phyloP scores from a whole-genome alignment of 2,888 invertebrate species.

The Euphydryas editha region DNA sequence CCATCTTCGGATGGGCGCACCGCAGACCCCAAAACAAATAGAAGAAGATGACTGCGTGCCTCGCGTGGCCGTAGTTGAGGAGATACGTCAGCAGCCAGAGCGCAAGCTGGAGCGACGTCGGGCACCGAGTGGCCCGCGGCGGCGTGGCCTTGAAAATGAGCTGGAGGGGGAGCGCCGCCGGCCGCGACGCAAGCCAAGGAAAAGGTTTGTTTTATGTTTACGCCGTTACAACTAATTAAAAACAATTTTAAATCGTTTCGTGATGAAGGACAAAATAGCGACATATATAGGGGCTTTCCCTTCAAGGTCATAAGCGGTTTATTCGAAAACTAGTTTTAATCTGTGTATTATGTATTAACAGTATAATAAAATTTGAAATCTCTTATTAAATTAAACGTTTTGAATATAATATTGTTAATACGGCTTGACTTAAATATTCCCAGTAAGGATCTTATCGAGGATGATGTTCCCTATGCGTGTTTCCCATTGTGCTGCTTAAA shows the following conservation, averaged over 20 bases:
- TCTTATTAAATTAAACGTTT: neutral
- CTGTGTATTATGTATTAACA: neutral
- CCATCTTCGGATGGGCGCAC: conserved; percentile 81
- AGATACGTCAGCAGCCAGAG: conserved; percentile 55
- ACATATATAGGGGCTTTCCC: neutral
- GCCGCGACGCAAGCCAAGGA: conserved; percentile 63
- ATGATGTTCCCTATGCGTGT: neutral
- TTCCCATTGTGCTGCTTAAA: neutral
- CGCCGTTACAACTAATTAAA: neutral
- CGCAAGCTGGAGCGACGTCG: conserved; percentile 69
- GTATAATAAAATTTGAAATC: neutral
- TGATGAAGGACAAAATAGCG: neutral
- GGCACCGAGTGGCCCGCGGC: conserved; percentile 61
- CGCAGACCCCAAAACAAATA: conserved; percentile 76
- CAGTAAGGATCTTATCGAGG: neutral
- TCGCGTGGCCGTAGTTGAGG: conserved; percentile 66
- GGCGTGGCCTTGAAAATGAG: conserved; percentile 69
- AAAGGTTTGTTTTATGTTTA: conserved; percentile 56
- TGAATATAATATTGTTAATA: no score
- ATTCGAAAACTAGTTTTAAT: neutral
- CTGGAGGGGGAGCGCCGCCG: conserved; percentile 71
- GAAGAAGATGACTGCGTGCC: conserved; percentile 74
- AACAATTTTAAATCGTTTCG: neutral
- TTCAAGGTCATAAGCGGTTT: neutral
- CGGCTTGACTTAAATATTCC: no score